Base-by-base conservation (phyloP, 1,140 invertebrate species). In the Eumaeus atala region DNA sequence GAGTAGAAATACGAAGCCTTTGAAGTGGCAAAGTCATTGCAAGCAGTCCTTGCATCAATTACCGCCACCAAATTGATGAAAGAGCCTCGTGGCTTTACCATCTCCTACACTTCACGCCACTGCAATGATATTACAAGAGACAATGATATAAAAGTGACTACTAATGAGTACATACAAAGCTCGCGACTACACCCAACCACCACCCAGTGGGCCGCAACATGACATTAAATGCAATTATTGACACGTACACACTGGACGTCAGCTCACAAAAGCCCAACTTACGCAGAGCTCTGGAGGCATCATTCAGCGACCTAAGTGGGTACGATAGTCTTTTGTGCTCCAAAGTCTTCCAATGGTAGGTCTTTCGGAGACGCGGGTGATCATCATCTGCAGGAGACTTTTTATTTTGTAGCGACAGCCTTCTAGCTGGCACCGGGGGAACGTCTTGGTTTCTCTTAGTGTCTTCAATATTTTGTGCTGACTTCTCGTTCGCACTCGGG, bases 271-370 rank as follows among this genome's bases (percentile, higher is more conserved):
- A 78, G 77, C 75, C 67, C 66, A 65, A 86, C 84, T 87, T 87
- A 87, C 83, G 78, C 77, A 81, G 66, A 48, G 73, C 72, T 64
- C 72, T 64, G 51, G 72, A 64, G 0, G 70, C 66, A 51, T 74
- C 75, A 63, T 84, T 84, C 61, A 87, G 58, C 1, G 84, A 83
- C 37, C 84, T 62, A 50, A 84, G 64, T 2, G 84, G 84, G 54
- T 84, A 74, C 48, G 81, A 84, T 47, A 87, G 72, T 34, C 84
- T 63, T 63, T 87, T 87, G 62, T 87, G 81, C 49, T 84, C 81
- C 66, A 75, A 59, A 0, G 73, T 84, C 67, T 81, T 80, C 84
- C 81, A 87, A 52, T 70, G 71, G 48, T 84, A 87, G 1, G 72
- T 71, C 52, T 80, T 79, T 14, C 61, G 62, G n/a, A 72, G 64